Base-by-base conservation (phyloP, 2,888 invertebrate genomes). In the Rhimphoctona megacephalus region DNA sequence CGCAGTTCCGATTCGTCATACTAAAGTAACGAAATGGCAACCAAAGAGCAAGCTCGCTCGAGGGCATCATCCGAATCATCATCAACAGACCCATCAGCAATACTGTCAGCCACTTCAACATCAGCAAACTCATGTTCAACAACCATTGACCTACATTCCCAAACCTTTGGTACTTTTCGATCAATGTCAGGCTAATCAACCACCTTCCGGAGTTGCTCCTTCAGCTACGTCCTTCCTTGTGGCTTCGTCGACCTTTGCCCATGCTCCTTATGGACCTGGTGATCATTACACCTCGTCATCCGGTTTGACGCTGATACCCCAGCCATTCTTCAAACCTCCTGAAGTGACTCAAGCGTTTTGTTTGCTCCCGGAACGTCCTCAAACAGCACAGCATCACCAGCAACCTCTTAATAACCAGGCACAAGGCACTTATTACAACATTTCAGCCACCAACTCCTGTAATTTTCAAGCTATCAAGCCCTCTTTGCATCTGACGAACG, bases 151-250 rank as follows among this genome's bases (percentile, higher is more conserved):
- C 22, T 92, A 91, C 85, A 89, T 90, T 25, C 87, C 91, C 36
- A 92, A 93, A 77, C 90, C 93, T 1, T 17, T 92, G 70, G 86
- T 93, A 14, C 57, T 92, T 6, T 91, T 89, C 70, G 93, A 93
- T 66, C 93, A 92, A 81, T 85, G 49, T 89, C 86, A 81, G 87
- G 86, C 73, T 76, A 83, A 76, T 80, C 83, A 86, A 85, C 76
- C 83, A 76, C 25, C 70, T 64, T 73, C 85, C 67, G 81, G 82
- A 73, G 70, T 88, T 8, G 88, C 90, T 4, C 81, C 90, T 11
- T 73, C 90, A 1, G 85, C 91, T 0, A 49, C 88, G 3, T 91
- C 92, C 7, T 91, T 93, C 72, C 76, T 92, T 49, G 89, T 92
- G 4, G 86, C 93, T 0, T 91, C 93, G 0, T 91, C 93, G 2